These are phyloP conservation scores for Protomyctophum bolini DNA, from an alignment of 2,113 vertebrate genomes.

Conservation along the genomic window DNA sequence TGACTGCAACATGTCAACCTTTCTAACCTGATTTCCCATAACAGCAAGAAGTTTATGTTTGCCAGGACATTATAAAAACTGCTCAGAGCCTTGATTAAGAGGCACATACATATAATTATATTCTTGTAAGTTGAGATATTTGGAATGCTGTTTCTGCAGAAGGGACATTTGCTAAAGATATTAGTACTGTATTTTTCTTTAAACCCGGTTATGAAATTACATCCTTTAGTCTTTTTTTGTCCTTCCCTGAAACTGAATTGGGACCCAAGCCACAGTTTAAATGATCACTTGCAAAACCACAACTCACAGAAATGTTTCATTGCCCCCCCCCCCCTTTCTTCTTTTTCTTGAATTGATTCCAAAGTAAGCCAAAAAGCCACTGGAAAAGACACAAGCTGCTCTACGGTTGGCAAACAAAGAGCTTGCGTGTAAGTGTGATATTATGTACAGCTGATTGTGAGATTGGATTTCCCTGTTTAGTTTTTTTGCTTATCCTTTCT, in stretches of 20 bases:
- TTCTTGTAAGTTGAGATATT: not conserved
- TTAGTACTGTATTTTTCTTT: not conserved
- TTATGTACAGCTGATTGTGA: constrained; percentile 8
- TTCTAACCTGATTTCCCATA: not conserved
- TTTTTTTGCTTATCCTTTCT: not conserved
- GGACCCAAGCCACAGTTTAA: constrained; percentile 9
- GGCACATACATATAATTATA: not conserved
- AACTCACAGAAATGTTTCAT: not conserved
- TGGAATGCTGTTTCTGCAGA: not conserved
- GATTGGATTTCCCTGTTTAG: constrained; percentile 6
- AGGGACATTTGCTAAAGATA: not conserved
- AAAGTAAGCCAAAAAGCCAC: not conserved
- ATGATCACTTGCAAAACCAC: constrained; percentile 10
- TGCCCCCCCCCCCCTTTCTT: not conserved
- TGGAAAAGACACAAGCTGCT: not conserved
- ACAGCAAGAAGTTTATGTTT: not conserved
- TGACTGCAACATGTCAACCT: not conserved
- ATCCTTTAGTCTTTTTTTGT: not conserved
- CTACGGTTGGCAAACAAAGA: constrained; percentile 1
- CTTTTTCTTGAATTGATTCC: not conserved
- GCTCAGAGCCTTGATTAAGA: too few relatives aligned
- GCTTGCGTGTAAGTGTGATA: constrained; percentile 11
- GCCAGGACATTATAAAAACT: too few relatives aligned
- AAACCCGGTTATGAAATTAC: not conserved
- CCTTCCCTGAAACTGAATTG: not conserved